These are phyloP conservation scores for Dromococcyx pavoninus DNA, from an alignment of 2,797 vertebrate genomes.

Conservation along the genomic window DNA sequence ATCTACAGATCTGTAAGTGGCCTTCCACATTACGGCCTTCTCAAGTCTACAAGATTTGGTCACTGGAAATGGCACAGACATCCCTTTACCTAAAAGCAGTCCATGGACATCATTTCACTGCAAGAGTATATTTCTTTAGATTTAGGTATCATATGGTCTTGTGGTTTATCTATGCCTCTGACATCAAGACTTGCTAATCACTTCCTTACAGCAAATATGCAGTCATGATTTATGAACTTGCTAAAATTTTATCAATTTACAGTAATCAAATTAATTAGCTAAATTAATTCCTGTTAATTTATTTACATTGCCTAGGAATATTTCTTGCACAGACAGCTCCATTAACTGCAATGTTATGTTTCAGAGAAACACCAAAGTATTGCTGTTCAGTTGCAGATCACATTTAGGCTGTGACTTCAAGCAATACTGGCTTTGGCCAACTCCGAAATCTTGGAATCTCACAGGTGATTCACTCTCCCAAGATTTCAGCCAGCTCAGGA, in stretches of 20 bases:
- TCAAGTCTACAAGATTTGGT: not conserved
- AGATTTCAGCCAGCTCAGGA: not conserved
- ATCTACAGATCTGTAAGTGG: not conserved
- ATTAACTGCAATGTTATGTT: not conserved
- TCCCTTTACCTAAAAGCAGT: not conserved
- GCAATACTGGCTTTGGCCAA: not conserved
- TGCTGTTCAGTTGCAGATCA: not conserved
- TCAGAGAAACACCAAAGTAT: not conserved
- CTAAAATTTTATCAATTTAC: constrained; percentile 41
- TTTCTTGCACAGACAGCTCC: constrained; percentile 8
- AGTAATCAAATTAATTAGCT: constrained; percentile 64
- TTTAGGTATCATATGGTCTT: not conserved
- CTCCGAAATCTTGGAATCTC: not conserved
- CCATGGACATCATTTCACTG: not conserved
- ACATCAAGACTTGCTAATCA: constrained; percentile 18
- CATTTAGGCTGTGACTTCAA: not conserved
- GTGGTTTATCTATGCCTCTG: constrained; percentile 1
- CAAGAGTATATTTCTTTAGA: not conserved
- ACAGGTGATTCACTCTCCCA: not conserved
- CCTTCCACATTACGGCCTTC: not conserved
- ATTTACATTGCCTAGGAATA: constrained; percentile 36
- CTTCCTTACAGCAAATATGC: not conserved
- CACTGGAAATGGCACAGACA: not conserved
- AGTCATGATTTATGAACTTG: constrained; percentile 28
- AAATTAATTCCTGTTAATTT: constrained; percentile 44